phyloP scores from a whole-genome alignment of 2,797 vertebrate species.

The Argyrosomus regius region DNA sequence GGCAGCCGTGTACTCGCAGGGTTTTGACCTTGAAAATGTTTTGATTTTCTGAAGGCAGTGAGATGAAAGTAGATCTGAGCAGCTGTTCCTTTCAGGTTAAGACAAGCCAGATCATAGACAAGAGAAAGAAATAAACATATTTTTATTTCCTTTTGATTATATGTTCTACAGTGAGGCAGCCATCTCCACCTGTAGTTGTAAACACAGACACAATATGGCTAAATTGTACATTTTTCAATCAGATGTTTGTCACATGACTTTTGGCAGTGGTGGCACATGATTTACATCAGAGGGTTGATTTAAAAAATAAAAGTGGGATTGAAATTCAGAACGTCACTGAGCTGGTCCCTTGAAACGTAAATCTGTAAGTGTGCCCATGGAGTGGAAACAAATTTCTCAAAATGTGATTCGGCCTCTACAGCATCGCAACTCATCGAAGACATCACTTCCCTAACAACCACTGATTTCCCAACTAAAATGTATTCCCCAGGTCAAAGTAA shows the following conservation, averaged over 20 bases:
- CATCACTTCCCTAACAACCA: not conserved
- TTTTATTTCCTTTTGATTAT: not conserved
- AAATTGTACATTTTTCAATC: slow-evolving; percentile 12
- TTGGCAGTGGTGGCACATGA: slow-evolving; percentile 39
- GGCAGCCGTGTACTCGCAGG: not conserved
- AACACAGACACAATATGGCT: slow-evolving; percentile 52
- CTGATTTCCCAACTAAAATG: slow-evolving; percentile 19
- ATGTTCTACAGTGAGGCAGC: not conserved
- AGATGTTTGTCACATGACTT: slow-evolving; percentile 12
- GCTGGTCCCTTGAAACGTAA: slow-evolving; percentile 7
- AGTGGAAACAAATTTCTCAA: slow-evolving; percentile 35
- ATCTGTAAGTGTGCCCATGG: not conserved
- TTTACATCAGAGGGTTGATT: slow-evolving; percentile 7
- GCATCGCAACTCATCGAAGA: slow-evolving; percentile 13
- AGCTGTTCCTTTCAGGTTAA: slow-evolving; percentile 8
- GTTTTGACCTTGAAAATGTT: slow-evolving; percentile 29
- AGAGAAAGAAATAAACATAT: not conserved
- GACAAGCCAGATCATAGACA: slow-evolving; percentile 11
- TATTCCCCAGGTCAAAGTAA: slow-evolving; percentile 24
- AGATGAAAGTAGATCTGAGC: slow-evolving; percentile 34
- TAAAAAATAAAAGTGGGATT: not conserved
- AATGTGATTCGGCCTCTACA: slow-evolving; percentile 56
- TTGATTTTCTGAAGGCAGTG: slow-evolving; percentile 33
- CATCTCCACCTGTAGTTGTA: slow-evolving; percentile 28
- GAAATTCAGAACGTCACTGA: slow-evolving; percentile 12